Evolutionary conservation across 2,888 invertebrate species (phyloP).

Genomic region (Tenthredo notha): DNA sequence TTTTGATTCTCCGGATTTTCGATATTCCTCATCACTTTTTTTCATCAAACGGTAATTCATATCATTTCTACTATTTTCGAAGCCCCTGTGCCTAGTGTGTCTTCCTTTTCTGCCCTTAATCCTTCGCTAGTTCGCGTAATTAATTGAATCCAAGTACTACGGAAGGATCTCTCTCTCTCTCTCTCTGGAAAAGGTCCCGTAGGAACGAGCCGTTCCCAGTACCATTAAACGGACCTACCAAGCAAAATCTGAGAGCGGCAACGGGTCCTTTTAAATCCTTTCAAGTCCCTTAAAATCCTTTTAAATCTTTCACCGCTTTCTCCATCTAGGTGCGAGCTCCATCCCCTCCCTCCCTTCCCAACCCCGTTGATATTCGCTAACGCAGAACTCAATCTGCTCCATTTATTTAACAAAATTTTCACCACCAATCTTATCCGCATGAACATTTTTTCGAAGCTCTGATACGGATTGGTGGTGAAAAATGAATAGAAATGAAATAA

Average conservation of each 20-base stretch:
- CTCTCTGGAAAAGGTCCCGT: not conserved
- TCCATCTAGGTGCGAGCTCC: not conserved
- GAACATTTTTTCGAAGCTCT: not conserved
- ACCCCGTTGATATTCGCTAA: not conserved
- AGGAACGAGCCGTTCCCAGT: constrained; percentile 6
- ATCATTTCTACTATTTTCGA: not conserved
- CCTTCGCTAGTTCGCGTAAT: not conserved
- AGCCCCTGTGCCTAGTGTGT: not conserved
- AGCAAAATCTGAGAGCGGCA: constrained; percentile 20
- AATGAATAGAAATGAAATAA: constrained; percentile 27
- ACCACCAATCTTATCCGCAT: not conserved
- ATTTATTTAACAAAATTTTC: not conserved
- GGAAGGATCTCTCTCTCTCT: not conserved
- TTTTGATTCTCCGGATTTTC: not conserved
- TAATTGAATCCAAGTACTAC: constrained; percentile 15
- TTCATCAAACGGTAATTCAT: too few species aligned
- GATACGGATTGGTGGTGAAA: not conserved
- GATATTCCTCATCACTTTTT: not conserved
- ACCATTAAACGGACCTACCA: constrained; percentile 14
- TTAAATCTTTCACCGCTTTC: constrained; percentile 41
- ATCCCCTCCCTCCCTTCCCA: too few species aligned
- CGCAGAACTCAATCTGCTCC: not conserved
- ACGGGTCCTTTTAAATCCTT: constrained; percentile 47
- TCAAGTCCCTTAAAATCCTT: constrained; percentile 48
- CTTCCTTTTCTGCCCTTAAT: not conserved